Evolutionary conservation across 2,113 vertebrate species (phyloP), one percentile per base, ranked within the genome.

Genomic region (Neodontobutis hainanensis): DNA sequence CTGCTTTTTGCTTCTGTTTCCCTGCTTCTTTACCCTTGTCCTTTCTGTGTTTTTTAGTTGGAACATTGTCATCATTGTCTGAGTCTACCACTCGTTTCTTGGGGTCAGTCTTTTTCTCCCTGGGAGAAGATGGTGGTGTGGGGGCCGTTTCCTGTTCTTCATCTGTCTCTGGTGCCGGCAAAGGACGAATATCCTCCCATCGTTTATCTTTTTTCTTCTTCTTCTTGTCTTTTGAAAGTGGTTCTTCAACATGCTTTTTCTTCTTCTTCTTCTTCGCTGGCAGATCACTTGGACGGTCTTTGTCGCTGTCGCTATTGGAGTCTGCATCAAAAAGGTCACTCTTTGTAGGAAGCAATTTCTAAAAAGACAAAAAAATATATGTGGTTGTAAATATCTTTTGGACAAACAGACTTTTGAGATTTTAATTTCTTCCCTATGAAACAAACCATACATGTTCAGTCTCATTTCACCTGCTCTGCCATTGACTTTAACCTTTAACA

Each of bases 241-340:
- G 11, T 89, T 96, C 90, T 86, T 96, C 85, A 84, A 93, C 56
- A 86, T 93, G 59, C 84, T 77, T 88, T 27, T 78, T 84, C 70
- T 90, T 91, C 35, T 91, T 98, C 87, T 95, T 98, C 74, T 93
- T 95, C 63, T 93, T 94, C 9, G 92, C 69, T 9, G 91, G 84
- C 1, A 87, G 82, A 44, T 90, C 94, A 56, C 89, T 87, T 11
- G 92, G 92, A 66, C 77, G 92, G 66, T 95, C 95, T 78, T 90
- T 91, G 81, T 95, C 95, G 45, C 87, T 87, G 56, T 98, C 96
- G 0, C 93, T 95, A 68, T 96, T 95, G 2, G 95, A 96, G 67
- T 97, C 94, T 14, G 95, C 94, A 76, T 97, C 94, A 85, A 97
- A 97, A 69, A 97, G 77, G 52, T 98, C 96, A 14, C 92, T 95